A percentile compares a stretch with the other conserved stretches of the same genome.
Evolutionary conservation across 2,797 vertebrate genomes (phyloP).

Genomic region (Crenichthys baileyi): DNA sequence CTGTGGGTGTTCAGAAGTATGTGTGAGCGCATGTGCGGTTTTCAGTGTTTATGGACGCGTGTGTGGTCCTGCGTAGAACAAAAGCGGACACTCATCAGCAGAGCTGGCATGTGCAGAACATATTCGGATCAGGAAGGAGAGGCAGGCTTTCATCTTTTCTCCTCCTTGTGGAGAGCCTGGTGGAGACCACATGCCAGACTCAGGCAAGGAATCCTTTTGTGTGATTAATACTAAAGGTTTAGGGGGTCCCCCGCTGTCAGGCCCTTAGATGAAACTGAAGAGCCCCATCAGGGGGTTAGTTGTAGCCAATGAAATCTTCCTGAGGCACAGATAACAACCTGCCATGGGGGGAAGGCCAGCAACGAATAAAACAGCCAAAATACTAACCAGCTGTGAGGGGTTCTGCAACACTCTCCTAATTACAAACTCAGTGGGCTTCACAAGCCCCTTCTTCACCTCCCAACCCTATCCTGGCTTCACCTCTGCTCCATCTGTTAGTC

Average conservation of each 20-base stretch:
- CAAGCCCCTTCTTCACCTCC: slow-evolving; percentile 24
- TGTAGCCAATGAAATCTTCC: slow-evolving; percentile 55
- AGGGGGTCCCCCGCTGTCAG: slow-evolving; percentile 54
- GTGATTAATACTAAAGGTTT: slow-evolving; percentile 68
- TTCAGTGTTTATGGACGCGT: slow-evolving; percentile 59
- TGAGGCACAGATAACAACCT: slow-evolving; percentile 63
- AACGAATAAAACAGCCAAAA: slow-evolving; percentile 67
- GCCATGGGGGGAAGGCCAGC: slow-evolving; percentile 42
- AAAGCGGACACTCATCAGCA: slow-evolving; percentile 59
- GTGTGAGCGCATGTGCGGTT: slow-evolving; percentile 52
- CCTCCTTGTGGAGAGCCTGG: slow-evolving; percentile 51
- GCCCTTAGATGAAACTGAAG: slow-evolving; percentile 46
- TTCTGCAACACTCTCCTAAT: slow-evolving; percentile 74
- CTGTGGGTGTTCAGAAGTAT: slow-evolving; percentile 68
- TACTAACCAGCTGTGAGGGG: slow-evolving; percentile 71
- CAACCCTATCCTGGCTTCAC: slow-evolving; percentile 47
- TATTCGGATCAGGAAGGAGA: slow-evolving; percentile 43
- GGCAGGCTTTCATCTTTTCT: slow-evolving; percentile 66
- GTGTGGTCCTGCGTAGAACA: slow-evolving; percentile 69
- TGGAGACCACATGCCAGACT: slow-evolving; percentile 64
- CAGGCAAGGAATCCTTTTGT: slow-evolving; percentile 67
- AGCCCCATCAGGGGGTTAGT: slow-evolving; percentile 48
- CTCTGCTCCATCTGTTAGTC: slow-evolving; percentile 67
- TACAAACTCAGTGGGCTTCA: slow-evolving; percentile 73
- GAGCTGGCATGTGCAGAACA: slow-evolving; percentile 56